phyloP scores from a whole-genome alignment of 2,888 invertebrate genomes.

The Meiosimyza decipiens region DNA sequence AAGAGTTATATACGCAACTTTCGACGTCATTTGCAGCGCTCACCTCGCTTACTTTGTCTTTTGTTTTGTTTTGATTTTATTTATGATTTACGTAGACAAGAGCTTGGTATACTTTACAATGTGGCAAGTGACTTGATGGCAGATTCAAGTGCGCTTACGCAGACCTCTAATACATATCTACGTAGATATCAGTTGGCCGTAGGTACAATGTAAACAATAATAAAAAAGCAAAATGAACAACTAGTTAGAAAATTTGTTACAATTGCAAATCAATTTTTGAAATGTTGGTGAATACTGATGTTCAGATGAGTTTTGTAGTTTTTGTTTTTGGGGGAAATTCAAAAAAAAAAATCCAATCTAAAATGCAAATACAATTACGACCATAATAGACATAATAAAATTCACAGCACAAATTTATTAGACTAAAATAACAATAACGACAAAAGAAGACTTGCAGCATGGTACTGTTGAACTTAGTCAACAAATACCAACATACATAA shows the following conservation, averaged over 20 bases:
- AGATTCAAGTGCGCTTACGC: no score
- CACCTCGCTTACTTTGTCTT: no score
- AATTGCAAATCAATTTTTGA: constrained; percentile 14
- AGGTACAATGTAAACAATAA: constrained; percentile 13
- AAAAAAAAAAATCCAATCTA: neutral
- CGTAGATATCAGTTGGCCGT: constrained; percentile 1
- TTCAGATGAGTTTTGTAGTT: neutral
- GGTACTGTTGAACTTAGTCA: neutral
- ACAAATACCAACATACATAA: constrained; percentile 5
- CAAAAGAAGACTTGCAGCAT: neutral
- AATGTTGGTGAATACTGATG: neutral
- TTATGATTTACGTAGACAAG: no score
- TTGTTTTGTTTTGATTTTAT: no score
- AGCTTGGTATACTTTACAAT: no score
- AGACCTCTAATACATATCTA: neutral
- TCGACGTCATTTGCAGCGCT: no score
- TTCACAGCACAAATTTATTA: neutral
- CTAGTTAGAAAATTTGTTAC: neutral
- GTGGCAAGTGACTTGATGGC: no score
- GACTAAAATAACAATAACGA: neutral
- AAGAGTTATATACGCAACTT: no score
- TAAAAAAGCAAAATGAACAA: constrained; percentile 22
- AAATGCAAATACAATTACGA: constrained; percentile 4
- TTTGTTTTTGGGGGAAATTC: neutral
- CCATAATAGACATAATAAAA: neutral